Percentiles rank a stretch among this genome's conserved stretches.
phyloP scores from a whole-genome alignment of 2,888 invertebrate species.

The Yponomeuta plumbellus region DNA sequence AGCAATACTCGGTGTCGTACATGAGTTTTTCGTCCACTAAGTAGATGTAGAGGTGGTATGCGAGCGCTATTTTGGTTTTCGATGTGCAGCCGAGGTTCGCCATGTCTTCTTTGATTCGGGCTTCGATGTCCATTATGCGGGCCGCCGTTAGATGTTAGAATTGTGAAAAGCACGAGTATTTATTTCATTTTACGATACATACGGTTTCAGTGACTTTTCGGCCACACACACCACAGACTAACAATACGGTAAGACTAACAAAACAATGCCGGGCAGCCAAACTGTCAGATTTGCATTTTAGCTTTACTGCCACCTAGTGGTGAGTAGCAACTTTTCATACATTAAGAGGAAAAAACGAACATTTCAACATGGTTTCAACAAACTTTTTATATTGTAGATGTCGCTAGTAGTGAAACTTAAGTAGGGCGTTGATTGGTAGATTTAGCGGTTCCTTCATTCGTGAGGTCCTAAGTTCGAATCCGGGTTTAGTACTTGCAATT shows the following conservation, averaged over 20 bases:
- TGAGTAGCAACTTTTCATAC: background rate
- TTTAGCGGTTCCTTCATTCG: no score
- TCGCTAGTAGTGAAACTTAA: background rate
- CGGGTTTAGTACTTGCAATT: no score
- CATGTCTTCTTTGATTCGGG: conserved; percentile 64
- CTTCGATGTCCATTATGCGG: conserved; percentile 67
- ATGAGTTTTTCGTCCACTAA: conserved; percentile 65
- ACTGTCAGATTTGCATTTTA: background rate
- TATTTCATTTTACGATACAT: background rate
- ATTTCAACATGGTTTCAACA: no score
- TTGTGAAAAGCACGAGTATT: background rate
- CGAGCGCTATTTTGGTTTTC: conserved; percentile 53
- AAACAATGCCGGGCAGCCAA: no score
- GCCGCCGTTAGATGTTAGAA: no score
- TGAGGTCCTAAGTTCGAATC: no score
- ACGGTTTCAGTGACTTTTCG: no score
- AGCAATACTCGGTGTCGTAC: conserved; percentile 69
- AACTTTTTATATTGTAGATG: background rate
- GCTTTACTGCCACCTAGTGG: background rate
- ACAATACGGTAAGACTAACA: no score
- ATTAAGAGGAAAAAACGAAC: background rate
- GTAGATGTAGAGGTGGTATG: conserved; percentile 60
- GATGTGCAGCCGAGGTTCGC: conserved; percentile 59
- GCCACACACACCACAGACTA: background rate
- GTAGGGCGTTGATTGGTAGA: no score